Conservation (phyloP, 2,113 vertebrate species). For the Lophura nycthemera region DNA sequence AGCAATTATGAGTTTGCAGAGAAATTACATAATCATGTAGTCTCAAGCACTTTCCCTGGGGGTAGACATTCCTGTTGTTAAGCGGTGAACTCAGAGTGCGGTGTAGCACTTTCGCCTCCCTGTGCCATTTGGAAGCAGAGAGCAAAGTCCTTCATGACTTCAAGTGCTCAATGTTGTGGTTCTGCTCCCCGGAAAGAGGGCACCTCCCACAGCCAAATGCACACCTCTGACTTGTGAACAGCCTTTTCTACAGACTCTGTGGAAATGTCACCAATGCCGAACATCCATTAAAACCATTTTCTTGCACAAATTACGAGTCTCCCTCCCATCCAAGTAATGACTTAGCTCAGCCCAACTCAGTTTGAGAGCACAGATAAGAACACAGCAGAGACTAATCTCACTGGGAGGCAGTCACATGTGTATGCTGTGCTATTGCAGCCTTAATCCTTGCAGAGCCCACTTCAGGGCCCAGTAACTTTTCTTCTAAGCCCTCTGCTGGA, state of each 20-base stretch:
- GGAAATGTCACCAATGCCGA: background rate
- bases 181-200: background rate
- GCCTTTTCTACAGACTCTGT: background rate
- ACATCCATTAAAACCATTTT: background rate
- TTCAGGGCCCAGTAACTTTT: background rate
- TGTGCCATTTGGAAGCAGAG: background rate
- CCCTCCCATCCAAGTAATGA: background rate
- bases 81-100: background rate
- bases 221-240: background rate
- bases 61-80: background rate
- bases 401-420: background rate
- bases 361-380: background rate
- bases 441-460: background rate
- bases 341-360: background rate
- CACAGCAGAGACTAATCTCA: background rate
- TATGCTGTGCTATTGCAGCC: background rate
- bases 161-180: background rate
- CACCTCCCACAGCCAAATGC: background rate
- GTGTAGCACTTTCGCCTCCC: background rate
- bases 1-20: slow-evolving; percentile 30
- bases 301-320: background rate
- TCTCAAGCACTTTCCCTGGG: background rate
- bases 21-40: background rate
- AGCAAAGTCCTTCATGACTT: background rate
- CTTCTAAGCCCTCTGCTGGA: background rate